A percentile compares a stretch with the other conserved stretches of the same genome.
These are phyloP conservation scores for Numenius arquata DNA, from an alignment of 2,113 vertebrate genomes.

Conservation along the genomic window DNA sequence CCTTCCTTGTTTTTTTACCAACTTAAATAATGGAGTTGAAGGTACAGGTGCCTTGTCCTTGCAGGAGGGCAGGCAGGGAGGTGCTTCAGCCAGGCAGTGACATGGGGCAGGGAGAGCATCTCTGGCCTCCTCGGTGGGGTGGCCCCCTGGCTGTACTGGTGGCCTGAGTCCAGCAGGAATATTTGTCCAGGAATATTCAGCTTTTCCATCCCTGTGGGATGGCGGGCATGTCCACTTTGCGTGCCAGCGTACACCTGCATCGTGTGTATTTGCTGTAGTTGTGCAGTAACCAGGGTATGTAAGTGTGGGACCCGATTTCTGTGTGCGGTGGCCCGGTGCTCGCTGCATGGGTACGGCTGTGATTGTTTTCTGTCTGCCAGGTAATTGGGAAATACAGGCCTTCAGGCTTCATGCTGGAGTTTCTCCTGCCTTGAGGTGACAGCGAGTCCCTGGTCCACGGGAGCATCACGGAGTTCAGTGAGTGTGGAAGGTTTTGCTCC, in stretches of 20 bases:
- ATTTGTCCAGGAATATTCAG: neutral
- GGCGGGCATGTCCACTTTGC: accelerated
- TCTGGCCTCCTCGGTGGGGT: neutral
- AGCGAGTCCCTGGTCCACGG: neutral
- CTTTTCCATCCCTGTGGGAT: neutral
- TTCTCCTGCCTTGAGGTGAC: neutral
- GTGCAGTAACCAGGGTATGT: neutral
- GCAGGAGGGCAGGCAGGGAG: neutral
- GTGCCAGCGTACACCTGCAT: accelerated
- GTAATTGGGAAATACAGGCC: neutral
- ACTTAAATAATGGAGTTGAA: neutral
- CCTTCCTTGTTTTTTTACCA: neutral
- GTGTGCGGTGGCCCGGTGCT: accelerated
- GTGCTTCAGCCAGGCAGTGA: neutral
- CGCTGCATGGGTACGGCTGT: accelerated
- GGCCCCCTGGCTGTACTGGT: neutral
- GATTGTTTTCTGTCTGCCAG: neutral
- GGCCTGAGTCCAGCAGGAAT: accelerated
- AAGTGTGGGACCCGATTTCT: neutral
- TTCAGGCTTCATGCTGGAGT: accelerated
- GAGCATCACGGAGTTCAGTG: neutral
- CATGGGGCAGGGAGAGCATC: neutral
- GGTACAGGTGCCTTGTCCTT: neutral
- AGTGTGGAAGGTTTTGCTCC: neutral
- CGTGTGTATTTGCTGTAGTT: accelerated